Conservation (phyloP, 2,888 invertebrate genomes). For the Lamproptera curius region DNA sequence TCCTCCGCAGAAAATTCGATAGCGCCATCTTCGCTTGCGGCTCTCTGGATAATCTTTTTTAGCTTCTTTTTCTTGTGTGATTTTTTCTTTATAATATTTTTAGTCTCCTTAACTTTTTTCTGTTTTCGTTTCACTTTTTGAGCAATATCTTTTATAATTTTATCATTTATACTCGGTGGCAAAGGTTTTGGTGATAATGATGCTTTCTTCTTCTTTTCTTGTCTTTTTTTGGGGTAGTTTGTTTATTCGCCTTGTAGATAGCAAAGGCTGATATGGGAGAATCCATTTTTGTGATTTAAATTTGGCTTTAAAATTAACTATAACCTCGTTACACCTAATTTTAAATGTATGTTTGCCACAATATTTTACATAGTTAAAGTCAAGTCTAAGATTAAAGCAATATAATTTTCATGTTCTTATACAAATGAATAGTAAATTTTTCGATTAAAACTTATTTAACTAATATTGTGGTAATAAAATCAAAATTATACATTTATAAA, state of each 20-base stretch:
- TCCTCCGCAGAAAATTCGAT: too few species aligned
- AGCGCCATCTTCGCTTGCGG: conserved; percentile 17
- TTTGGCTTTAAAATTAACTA: too few species aligned
- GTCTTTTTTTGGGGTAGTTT: conserved; percentile 19
- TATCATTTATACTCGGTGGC: conserved; percentile 32
- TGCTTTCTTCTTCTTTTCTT: conserved; percentile 39
- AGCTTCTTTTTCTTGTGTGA: conserved; percentile 49
- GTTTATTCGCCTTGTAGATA: conserved; percentile 52
- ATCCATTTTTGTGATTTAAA: too few species aligned
- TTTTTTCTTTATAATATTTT: conserved; percentile 48
- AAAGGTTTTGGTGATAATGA: conserved; percentile 26
- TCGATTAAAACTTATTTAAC: too few species aligned
- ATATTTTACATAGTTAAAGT: too few species aligned
- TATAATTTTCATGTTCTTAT: too few species aligned
- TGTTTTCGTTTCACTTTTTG: conserved; percentile 49
- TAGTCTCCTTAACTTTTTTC: conserved; percentile 42
- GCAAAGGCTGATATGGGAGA: conserved; percentile 62
- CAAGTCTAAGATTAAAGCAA: too few species aligned
- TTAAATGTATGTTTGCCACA: too few species aligned
- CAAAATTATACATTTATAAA: too few species aligned
- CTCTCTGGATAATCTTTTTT: conserved; percentile 26
- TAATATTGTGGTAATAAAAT: too few species aligned
- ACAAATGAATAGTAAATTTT: too few species aligned
- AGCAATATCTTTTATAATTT: conserved; percentile 40
- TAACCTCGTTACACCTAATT: too few species aligned